These are phyloP conservation scores for Athene noctua DNA, from an alignment of 2,113 vertebrate genomes.

Conservation along the genomic window DNA sequence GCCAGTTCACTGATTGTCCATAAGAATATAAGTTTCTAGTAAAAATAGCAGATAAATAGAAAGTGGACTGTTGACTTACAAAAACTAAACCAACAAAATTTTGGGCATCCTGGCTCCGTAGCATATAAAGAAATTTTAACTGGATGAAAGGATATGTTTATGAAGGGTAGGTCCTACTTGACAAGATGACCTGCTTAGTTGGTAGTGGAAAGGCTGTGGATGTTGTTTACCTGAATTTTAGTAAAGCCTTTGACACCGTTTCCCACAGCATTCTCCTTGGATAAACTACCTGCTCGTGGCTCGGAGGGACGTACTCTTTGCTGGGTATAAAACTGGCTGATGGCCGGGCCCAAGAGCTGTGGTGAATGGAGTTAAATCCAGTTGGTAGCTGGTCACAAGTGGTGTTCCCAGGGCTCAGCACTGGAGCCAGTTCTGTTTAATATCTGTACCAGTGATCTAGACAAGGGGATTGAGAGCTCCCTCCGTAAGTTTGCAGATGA, in stretches of 20 bases:
- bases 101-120: background rate
- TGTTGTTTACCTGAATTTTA: background rate
- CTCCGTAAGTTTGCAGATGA: background rate
- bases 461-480: background rate
- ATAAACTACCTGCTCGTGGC: background rate
- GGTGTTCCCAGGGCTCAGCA: background rate
- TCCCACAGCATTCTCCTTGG: background rate
- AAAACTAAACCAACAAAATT: background rate
- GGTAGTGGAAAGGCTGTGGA: background rate
- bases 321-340: too few relatives aligned
- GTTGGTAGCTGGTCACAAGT: accelerated
- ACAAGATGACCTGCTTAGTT: background rate
- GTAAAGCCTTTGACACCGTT: background rate
- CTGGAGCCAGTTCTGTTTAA: background rate
- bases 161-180: background rate
- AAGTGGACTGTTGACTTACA: background rate
- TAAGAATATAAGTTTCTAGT: background rate
- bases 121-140: background rate
- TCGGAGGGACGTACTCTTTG: background rate
- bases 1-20: background rate
- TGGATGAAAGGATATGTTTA: background rate
- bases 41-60: background rate
- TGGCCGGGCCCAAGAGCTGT: too few relatives aligned
- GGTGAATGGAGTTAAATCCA: background rate
- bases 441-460: background rate